Conservation (phyloP, 2,797 vertebrate species). For the Cossypha dichroa region DNA sequence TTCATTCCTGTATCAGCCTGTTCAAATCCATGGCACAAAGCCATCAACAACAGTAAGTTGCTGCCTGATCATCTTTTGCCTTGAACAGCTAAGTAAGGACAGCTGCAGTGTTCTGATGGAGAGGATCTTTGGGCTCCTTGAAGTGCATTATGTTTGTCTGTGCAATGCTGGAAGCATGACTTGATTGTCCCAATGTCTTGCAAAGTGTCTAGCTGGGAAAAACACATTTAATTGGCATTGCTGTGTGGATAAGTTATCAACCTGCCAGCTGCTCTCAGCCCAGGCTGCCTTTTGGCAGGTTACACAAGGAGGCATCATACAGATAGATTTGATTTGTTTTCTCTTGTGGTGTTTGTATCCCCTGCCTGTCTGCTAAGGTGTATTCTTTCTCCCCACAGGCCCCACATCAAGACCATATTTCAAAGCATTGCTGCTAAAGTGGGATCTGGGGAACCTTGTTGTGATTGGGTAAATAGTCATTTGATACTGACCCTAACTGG, state of each 20-base stretch:
- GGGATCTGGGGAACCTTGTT: slow-evolving; percentile 93
- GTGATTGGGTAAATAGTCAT: slow-evolving; percentile 90
- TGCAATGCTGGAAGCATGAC: not conserved
- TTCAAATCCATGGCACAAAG: not conserved
- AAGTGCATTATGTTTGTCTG: not conserved
- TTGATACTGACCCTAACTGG: not conserved
- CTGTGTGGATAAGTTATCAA: not conserved
- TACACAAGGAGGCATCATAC: not conserved
- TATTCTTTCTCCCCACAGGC: slow-evolving; percentile 78
- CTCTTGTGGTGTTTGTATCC: not conserved
- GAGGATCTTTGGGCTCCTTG: not conserved
- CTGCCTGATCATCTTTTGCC: not conserved
- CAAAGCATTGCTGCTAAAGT: slow-evolving; percentile 97
- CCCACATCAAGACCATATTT: slow-evolving; percentile 95
- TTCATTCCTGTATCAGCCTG: not conserved
- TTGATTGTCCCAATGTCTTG: not conserved
- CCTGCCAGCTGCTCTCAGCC: not conserved
- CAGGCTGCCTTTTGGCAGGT: not conserved
- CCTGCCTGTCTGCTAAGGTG: not conserved
- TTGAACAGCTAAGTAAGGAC: not conserved
- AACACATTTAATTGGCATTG: not conserved
- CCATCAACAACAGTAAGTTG: not conserved
- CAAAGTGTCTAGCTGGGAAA: not conserved
- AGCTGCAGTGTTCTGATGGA: not conserved
- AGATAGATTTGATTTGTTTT: fast-evolving